A percentile compares a stretch with the other conserved stretches of the same genome.
Conservation (phyloP, 64 coral and sea anemone species). For the Actinia equina region DNA sequence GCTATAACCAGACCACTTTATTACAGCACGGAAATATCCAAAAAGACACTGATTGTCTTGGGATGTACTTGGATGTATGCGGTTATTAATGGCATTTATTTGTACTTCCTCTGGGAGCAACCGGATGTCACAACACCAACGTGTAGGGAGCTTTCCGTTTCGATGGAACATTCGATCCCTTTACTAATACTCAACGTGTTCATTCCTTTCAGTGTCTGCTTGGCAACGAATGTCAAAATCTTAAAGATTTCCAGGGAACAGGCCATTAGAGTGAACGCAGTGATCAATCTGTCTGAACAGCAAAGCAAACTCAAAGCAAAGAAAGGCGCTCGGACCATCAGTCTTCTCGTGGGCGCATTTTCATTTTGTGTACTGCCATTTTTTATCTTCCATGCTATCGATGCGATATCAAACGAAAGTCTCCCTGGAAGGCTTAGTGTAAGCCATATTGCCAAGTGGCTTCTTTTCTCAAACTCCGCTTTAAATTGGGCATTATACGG, state of each 20-base stretch:
- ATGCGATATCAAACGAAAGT: background rate
- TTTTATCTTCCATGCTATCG: slow-evolving; percentile 28
- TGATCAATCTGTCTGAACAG: background rate
- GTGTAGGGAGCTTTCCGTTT: slow-evolving; percentile 9
- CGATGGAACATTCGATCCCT: slow-evolving; percentile 20
- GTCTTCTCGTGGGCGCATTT: slow-evolving; percentile 39
- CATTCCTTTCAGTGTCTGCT: slow-evolving; percentile 11
- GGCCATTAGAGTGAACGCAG: background rate
- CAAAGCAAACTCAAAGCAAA: slow-evolving; percentile 1
- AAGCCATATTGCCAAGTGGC: slow-evolving; percentile 45
- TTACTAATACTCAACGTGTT: slow-evolving; percentile 27
- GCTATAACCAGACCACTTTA: slow-evolving; percentile 27
- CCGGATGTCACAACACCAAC: background rate
- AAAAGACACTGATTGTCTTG: background rate
- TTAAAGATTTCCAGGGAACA: slow-evolving; percentile 19
- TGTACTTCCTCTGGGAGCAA: slow-evolving; percentile 28
- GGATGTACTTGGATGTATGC: slow-evolving; percentile 18
- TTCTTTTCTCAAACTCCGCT: slow-evolving; percentile 28
- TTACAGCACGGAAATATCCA: slow-evolving; percentile 7
- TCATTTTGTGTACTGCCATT: slow-evolving; percentile 33
- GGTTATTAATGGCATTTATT: background rate
- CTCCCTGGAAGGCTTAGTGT: background rate
- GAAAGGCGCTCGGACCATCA: slow-evolving; percentile 29
- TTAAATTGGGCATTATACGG: slow-evolving; percentile 48
- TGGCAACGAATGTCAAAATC: slow-evolving; percentile 16